Base-by-base conservation (phyloP, 2,113 vertebrate genomes). In the Rhinopomastus cyanomelas region DNA sequence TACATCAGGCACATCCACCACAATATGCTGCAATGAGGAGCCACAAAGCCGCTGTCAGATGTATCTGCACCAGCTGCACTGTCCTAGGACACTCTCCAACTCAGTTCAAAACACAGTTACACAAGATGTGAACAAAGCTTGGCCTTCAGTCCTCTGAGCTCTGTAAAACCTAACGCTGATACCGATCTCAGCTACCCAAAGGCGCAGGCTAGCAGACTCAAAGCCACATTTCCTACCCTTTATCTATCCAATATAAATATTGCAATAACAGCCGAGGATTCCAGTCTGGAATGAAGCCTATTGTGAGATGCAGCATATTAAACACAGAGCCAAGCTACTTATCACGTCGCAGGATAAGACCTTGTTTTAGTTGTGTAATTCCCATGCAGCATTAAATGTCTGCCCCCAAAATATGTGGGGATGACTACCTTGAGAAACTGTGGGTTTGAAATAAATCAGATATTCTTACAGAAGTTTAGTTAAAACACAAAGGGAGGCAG, bases 21-120 rank as follows among this genome's bases (percentile, higher is more conserved):
- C 37, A 84, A 65, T 3, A 26, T 0, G 1, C 32, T 20, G 22
- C 1, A 1, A 29, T 6, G 3, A n/a, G 37, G 12, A 71, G 56
- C 32, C 69, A 17, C 4, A 8, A 16, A 39, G 10, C 0, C 37
- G 23, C 20, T 16, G 16, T 6, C 27, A 25, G 21, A 51, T 7
- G 10, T 7, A 29, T 5, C 39, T 49, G 5, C 61, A 37, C 55
- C 46, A 53, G 12, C 6, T 37, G 15, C 16, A 27, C 34, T 42
- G 42, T 19, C 27, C 53, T 27, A 27, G 81, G 18, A 21, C 3
- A 7, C 3, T 60, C 42, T 51, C 11, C 61, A 84, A 7, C 25
- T 39, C 68, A 6, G 11, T 27, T 36, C 0, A 26, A 42, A 8
- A 29, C 23, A 25, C 25, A 49, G 15, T 34, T 11, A 59, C 18